A percentile compares a stretch with the other conserved stretches of the same genome.
phyloP scores from a whole-genome alignment of 2,888 invertebrate species.

The Cheilosia vulpina region DNA sequence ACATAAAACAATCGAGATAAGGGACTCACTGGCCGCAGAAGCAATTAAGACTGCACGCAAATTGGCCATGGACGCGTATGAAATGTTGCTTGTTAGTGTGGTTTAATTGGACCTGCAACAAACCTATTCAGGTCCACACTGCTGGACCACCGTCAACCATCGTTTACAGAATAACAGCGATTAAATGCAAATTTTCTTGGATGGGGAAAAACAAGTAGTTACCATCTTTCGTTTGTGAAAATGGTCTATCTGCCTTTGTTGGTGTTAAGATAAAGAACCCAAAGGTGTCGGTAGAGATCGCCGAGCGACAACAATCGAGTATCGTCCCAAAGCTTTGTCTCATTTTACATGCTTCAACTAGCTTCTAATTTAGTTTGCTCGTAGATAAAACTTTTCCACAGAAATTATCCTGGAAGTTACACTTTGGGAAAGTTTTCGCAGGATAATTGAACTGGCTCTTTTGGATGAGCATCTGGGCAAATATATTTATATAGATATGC shows the following conservation, averaged over 20 bases:
- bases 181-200: slow-evolving; percentile 20
- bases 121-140: neutral
- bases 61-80: slow-evolving; percentile 4
- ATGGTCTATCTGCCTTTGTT: neutral
- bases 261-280: neutral
- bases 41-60: slow-evolving; percentile 31
- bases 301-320: slow-evolving; percentile 32
- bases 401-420: slow-evolving; percentile 60
- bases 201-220: neutral
- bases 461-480: neutral
- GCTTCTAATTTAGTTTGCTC: slow-evolving; percentile 65
- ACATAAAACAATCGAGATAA: slow-evolving; percentile 13
- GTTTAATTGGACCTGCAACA: neutral
- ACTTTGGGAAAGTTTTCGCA: slow-evolving; percentile 56
- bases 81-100: neutral
- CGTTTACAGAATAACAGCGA: slow-evolving; percentile 1
- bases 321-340: slow-evolving; percentile 35
- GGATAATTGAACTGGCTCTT: slow-evolving; percentile 56
- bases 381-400: slow-evolving; percentile 63
- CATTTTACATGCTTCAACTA: slow-evolving; percentile 58
- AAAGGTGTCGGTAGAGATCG: neutral
- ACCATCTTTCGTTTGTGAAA: neutral
- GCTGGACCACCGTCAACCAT: neutral
- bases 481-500: slow-evolving; percentile 4
- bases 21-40: neutral